Percentiles rank a stretch among this genome's conserved stretches.
Conservation (phyloP, 2,113 vertebrate species). For the Marmota flaviventris region DNA sequence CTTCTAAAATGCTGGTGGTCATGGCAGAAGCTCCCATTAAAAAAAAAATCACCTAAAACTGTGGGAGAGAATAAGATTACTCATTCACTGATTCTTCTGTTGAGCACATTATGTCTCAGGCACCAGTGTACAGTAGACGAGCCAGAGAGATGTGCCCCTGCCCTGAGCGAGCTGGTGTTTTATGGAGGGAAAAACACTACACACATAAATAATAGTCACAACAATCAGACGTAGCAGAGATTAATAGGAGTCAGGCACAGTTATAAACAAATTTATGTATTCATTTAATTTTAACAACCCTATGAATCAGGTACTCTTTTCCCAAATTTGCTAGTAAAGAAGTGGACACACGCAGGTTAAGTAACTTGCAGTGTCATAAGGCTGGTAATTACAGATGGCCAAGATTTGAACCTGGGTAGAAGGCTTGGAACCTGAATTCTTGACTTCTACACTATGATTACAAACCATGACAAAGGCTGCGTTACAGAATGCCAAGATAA, state of each 20-base stretch:
- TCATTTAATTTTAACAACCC: background rate
- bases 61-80: background rate
- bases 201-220: background rate
- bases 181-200: background rate
- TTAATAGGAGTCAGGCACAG: background rate
- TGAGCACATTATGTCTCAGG: background rate
- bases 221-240: background rate
- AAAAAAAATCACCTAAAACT: background rate
- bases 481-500: background rate
- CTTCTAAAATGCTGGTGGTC: background rate
- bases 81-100: background rate
- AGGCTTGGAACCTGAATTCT: background rate
- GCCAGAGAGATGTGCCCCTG: background rate
- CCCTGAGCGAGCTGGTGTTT: background rate
- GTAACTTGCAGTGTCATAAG: background rate
- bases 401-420: background rate
- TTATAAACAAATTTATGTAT: background rate
- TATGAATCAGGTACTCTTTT: background rate
- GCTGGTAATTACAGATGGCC: background rate
- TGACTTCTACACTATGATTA: background rate
- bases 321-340: slow-evolving; percentile 17
- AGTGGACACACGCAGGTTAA: background rate
- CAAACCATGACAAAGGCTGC: background rate
- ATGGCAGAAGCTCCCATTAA: background rate
- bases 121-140: background rate